Conservation (phyloP, 2,888 invertebrate species). For the Thelaira solivaga region DNA sequence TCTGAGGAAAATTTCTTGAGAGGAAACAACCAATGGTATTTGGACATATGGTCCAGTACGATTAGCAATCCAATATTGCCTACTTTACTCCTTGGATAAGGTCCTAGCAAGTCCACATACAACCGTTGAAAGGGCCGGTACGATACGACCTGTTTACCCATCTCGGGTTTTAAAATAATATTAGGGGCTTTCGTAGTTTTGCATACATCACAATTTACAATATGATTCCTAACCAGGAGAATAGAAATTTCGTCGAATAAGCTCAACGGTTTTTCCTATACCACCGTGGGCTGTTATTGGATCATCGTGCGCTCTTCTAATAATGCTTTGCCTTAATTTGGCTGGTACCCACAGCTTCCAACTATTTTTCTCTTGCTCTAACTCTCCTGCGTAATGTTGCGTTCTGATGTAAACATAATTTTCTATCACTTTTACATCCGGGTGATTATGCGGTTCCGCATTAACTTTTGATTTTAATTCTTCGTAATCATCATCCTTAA, state of each 20-base stretch:
- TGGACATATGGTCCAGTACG: not conserved
- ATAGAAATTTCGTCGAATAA: not conserved
- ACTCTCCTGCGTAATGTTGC: not conserved
- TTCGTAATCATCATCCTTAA: not conserved
- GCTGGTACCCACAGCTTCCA: not conserved
- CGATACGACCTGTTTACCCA: not conserved
- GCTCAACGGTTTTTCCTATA: not conserved
- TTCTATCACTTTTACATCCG: not conserved
- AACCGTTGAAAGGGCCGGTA: not conserved
- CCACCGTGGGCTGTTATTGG: not conserved
- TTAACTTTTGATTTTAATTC: not conserved
- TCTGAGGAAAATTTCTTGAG: constrained; percentile 12
- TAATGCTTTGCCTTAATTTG: not conserved
- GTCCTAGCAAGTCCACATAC: constrained; percentile 8
- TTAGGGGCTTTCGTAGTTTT: not conserved
- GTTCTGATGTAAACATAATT: not conserved
- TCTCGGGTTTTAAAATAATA: not conserved
- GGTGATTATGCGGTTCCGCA: not conserved
- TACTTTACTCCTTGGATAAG: constrained; percentile 22
- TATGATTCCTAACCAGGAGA: not conserved
- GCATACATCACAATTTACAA: not conserved
- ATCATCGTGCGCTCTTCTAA: not conserved
- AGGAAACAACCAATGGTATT: constrained; percentile 15
- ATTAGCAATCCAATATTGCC: constrained; percentile 1
- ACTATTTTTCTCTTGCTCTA: not conserved